Base-by-base conservation (phyloP, 2,797 vertebrate species). In the Pelobates cultripes region DNA sequence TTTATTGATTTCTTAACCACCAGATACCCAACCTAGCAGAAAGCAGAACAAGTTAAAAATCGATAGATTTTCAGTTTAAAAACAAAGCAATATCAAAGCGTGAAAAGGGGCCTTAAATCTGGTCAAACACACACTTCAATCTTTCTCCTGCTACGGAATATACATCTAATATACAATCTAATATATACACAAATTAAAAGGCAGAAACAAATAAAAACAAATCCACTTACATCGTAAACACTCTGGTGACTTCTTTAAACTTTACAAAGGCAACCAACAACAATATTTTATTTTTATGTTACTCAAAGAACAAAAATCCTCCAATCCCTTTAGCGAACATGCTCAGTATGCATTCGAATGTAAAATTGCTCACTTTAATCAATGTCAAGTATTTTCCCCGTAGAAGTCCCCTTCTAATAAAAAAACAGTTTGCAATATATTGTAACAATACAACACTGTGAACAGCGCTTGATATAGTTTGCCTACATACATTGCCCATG, bases 41-140 rank as follows among this genome's bases (percentile, higher is more conserved):
- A 84, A 84, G 77, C 75, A 76, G 82, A 75, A 67, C 82, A 79
- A 84, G 82, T 79, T 79, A 71, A 79, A 84, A 84, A 84, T 84
- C 82, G 79, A 79, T 83, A 79, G 47, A 60, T 57, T 40, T 83
- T 70, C 55, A 63, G 76, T 79, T 64, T 83, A 75, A 70, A 83
- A 79, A 47, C 45, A 79, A 66, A 61, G 43, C 76, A 75, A 74
- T 79, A 75, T 78, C 45, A 79, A 75, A 79, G 55, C 67, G 69
- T 79, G 45, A 83, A 83, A 71, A 78, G 14, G 55, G 53, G 57
- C n/a, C 40, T 69, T 78, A 69, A 75, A 70, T 28, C 40, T 70
- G 77, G 70, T 47, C 70, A 70, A 66, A 75, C 14, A 5, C 6
- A 4, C 55, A 57, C 14, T 64, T 64, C 15, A 13, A 60, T 64